Conservation (phyloP, 2,888 invertebrate genomes). For the Scotopteryx bipunctaria region DNA sequence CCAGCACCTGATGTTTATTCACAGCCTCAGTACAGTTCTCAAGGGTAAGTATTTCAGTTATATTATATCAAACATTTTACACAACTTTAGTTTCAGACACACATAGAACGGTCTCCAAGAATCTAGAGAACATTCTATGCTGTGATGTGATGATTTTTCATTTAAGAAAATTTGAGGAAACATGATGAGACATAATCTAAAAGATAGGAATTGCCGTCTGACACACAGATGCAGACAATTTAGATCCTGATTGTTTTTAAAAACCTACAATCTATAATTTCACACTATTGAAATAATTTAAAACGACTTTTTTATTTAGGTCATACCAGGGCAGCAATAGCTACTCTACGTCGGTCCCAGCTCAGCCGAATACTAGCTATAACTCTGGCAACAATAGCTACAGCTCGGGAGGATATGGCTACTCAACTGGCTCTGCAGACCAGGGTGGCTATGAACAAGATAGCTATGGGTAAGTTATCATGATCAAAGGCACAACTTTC, state of each 20-base stretch:
- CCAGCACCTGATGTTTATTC: slow-evolving; percentile 67
- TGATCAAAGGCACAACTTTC: no score
- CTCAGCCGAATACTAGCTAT: slow-evolving; percentile 38
- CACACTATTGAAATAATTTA: no score
- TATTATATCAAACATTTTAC: slow-evolving; percentile 9
- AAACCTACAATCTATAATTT: not conserved
- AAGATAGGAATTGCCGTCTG: slow-evolving; percentile 80
- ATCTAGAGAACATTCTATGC: not conserved
- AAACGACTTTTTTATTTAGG: slow-evolving; percentile 43
- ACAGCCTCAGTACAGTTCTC: slow-evolving; percentile 63
- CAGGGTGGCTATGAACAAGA: slow-evolving; percentile 71
- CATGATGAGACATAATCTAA: slow-evolving; percentile 51
- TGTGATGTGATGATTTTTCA: not conserved
- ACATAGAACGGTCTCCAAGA: no score
- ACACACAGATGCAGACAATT: slow-evolving; percentile 73
- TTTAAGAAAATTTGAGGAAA: not conserved
- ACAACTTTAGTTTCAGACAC: no score
- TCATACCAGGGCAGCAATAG: slow-evolving; percentile 64
- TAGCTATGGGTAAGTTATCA: slow-evolving; percentile 61
- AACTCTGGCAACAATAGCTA: slow-evolving; percentile 56
- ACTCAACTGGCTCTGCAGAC: slow-evolving; percentile 56
- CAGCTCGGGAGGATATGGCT: slow-evolving; percentile 65
- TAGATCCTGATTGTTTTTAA: slow-evolving; percentile 53
- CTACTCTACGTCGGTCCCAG: slow-evolving; percentile 64
- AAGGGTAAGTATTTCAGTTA: slow-evolving; percentile 52